Evolutionary conservation across 1,140 invertebrate species (phyloP), one percentile per base, ranked within the genome.

Genomic region (Drosophila equinoxialis): DNA sequence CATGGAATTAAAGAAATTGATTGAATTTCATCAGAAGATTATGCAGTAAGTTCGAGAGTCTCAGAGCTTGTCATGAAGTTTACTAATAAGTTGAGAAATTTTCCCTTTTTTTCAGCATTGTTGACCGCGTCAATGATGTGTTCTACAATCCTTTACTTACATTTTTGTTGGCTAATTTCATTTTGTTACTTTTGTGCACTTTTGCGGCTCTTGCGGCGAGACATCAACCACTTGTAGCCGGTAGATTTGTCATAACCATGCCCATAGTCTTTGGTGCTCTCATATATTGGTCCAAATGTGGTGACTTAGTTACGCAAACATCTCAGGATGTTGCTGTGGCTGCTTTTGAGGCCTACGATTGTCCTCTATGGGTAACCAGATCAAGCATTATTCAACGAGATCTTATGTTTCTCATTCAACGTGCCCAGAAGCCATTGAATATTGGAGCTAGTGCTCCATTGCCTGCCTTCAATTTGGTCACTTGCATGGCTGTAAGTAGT

Each of bases 311-410:
- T 13, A 71, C 72, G 5, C 17, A 76, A 6, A 41, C 79, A 13
- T 86, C 82, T 0, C 11, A 61, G 41, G 20, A 64, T 1, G 76
- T 86, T 14, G 82, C 82, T 7, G 1, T 6, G 0, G 66, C 79
- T 8, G 82, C 79, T 3, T 87, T 74, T 30, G 71, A 71, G 6
- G 62, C 66, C 0, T 87, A 79, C 30, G 76, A 76, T 10, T 67
- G 65, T 45, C 42, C 68, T 8, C 62, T 69, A 2, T 45, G 0
- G 1, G 1, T 26, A 14, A 51, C 45, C 17, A 61, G 74, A 0
- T 71, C 70, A 1, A 17, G 20, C 1, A 13, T n/a, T 0, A 41
- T 69, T 0, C 51, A 82, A 10, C 35, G 67, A 0, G 54, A 86
- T 7, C 37, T 82, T 1, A 42, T 26, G 1, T 63, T 86, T 6